Conservation (phyloP, 2,888 invertebrate genomes). For the Bimastos eiseni region DNA sequence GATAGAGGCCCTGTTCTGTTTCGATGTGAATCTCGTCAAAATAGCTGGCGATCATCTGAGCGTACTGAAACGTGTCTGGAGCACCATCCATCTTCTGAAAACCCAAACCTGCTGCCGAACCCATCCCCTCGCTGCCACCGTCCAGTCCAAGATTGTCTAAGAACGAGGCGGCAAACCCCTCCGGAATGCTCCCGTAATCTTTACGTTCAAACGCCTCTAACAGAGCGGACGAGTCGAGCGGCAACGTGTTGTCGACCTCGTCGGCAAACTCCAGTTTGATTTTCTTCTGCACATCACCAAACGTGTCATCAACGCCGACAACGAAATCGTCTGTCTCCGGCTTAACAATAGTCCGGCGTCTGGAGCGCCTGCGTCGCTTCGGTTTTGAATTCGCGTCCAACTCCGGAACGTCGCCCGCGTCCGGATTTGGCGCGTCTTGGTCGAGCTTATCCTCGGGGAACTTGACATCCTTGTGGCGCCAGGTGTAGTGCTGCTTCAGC, state of each 20-base stretch:
- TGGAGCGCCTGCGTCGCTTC: neutral
- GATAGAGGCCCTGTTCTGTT: slow-evolving; percentile 38
- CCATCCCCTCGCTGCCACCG: neutral
- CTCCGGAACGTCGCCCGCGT: neutral
- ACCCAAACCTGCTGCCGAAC: slow-evolving; percentile 1
- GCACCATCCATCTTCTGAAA: slow-evolving; percentile 14
- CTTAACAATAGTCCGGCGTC: neutral
- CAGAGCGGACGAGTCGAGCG: neutral
- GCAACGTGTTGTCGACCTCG: neutral
- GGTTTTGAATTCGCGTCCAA: neutral
- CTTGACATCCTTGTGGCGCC: slow-evolving; percentile 41
- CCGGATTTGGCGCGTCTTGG: neutral
- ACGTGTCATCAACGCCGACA: neutral
- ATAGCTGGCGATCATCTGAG: slow-evolving; percentile 27
- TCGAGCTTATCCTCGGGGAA: slow-evolving; percentile 8
- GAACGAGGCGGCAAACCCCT: neutral
- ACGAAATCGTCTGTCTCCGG: neutral
- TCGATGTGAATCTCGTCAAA: slow-evolving; percentile 39
- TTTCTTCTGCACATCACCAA: neutral
- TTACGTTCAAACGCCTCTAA: neutral
- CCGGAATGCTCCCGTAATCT: slow-evolving; percentile 13
- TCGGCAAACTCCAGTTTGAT: neutral
- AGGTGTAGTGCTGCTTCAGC: slow-evolving; percentile 45
- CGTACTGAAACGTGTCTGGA: slow-evolving; percentile 18
- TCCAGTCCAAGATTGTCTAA: neutral